Base-by-base conservation (phyloP, 2,113 vertebrate genomes). In the Pampusana beccarii region DNA sequence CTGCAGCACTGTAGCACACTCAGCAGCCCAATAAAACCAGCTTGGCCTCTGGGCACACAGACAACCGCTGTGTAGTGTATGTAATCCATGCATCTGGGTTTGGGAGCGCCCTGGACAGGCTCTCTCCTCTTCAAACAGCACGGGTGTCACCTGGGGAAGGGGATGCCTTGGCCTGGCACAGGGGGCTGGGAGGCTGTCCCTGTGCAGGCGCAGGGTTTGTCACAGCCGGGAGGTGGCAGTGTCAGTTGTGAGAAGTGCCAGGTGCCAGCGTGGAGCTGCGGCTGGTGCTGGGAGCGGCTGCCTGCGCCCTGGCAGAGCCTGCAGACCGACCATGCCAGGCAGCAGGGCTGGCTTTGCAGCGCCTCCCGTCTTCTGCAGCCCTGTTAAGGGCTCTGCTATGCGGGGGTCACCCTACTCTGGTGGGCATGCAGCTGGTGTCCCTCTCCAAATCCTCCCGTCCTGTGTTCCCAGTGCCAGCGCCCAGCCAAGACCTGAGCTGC, bases 211-310 rank as follows among this genome's bases (percentile, higher is more conserved):
- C 21, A 0, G 40, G 50, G 21, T 61, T 64, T 71, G 61, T 92
- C 64, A 11, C 88, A 64, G 83, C 95, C 95, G 18, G 86, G 91
- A 95, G 95, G 80, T 97, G 96, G 96, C 96, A 74, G 80, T 95
- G 77, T 91, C 19, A 80, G 72, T 87, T 91, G 61, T 48, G 25
- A 53, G 60, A 84, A 92, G 50, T 4, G n/a, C 36, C 71, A 2
- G 29, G 9, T 13, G n/a, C 50, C 74, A 19, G 70, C 24, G 1
- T 13, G 2, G 84, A 69, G 40, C 64, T 51, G 42, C 3, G 46
- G 12, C 38, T 56, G 34, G 5, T 33, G 53, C 53, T 51, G 58
- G 16, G 28, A 38, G 7, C 5, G 20, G 36, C 46, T 67, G 88
- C 70, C 13, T 31, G 56, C 31, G 85, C 19, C 42, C 33, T 6